These are phyloP conservation scores for Euura lappo DNA, from an alignment of 1,140 invertebrate genomes.

Conservation along the genomic window DNA sequence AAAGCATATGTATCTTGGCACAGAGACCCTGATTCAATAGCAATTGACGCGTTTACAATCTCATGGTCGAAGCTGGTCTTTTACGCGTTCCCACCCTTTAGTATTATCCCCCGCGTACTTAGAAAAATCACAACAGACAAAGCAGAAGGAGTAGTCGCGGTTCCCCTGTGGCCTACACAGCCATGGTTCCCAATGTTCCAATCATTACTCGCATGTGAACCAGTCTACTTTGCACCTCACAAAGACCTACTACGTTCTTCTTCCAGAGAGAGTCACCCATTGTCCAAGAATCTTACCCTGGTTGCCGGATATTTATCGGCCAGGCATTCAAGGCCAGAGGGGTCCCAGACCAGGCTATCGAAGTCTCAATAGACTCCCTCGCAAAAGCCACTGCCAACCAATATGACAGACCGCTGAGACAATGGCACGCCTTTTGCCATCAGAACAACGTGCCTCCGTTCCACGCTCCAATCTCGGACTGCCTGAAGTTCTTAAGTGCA, in stretches of 20 bases:
- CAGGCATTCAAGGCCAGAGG: constrained; percentile 17
- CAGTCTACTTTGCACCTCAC: no score
- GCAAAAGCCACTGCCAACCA: constrained; percentile 18
- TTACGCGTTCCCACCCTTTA: constrained; percentile 21
- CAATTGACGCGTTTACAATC: constrained; percentile 20
- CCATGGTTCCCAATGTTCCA: no score
- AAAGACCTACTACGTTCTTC: no score
- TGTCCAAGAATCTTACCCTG: constrained; percentile 14
- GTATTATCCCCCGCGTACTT: constrained; percentile 13
- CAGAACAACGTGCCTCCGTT: constrained; percentile 15
- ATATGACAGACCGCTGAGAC: constrained; percentile 20
- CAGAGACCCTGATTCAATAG: constrained; percentile 16
- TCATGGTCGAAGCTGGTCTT: constrained; percentile 11
- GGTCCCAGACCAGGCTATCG: constrained; percentile 15
- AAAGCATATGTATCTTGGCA: constrained; percentile 17
- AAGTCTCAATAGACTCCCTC: constrained; percentile 21
- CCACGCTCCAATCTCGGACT: not conserved
- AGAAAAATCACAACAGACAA: constrained; percentile 18
- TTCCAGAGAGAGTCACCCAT: no score
- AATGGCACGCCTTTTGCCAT: constrained; percentile 24
- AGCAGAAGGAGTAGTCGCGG: no score
- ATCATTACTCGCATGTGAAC: no score
- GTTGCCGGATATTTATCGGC: constrained; percentile 23
- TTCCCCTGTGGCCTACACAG: no score
- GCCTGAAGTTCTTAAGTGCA: constrained; percentile 15